phyloP scores from a whole-genome alignment of 1,140 invertebrate species.

The Atta texana region DNA sequence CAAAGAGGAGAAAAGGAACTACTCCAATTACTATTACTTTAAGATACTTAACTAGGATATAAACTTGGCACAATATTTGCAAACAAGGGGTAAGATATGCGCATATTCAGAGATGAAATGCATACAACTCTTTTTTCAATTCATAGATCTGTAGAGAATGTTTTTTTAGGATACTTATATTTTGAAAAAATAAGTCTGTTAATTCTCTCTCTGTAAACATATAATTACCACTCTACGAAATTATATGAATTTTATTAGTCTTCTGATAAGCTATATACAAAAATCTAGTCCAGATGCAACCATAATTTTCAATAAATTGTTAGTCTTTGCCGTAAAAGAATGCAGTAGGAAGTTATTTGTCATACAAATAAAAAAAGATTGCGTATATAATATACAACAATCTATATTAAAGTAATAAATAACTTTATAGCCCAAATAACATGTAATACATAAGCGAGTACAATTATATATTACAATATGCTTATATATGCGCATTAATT shows the following conservation, averaged over 20 bases:
- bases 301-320: constrained; percentile 58
- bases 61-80: constrained; percentile 50
- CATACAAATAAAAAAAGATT: constrained; percentile 27
- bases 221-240: constrained; percentile 39
- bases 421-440: constrained; percentile 21
- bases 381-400: constrained; percentile 30
- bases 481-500: constrained; percentile 8
- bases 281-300: constrained; percentile 72
- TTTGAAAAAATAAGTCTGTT: constrained; percentile 26
- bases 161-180: constrained; percentile 18
- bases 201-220: background rate
- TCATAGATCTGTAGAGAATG: background rate
- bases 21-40: background rate
- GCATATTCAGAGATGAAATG: constrained; percentile 11
- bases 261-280: constrained; percentile 81
- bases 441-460: constrained; percentile 20
- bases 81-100: background rate
- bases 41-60: background rate
- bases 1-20: background rate
- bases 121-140: background rate
- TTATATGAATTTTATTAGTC: constrained; percentile 69
- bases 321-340: constrained; percentile 65
- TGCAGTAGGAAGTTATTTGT: constrained; percentile 65
- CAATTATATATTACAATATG: constrained; percentile 32
- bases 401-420: constrained; percentile 51